Evolutionary conservation across 2,888 invertebrate genomes (phyloP).

Genomic region (Aethes cnicana): DNA sequence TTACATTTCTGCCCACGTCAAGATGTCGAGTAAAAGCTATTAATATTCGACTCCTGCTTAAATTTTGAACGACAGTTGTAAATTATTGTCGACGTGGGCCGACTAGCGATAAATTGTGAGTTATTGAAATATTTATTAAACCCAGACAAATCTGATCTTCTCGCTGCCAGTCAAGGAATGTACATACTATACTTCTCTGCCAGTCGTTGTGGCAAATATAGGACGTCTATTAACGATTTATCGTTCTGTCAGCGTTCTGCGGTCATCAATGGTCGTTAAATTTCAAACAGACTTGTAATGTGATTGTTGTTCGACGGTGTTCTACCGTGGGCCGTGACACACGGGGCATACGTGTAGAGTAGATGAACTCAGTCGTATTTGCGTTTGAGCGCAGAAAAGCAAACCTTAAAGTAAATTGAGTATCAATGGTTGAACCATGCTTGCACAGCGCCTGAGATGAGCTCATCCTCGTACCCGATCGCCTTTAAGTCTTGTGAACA

Average conservation of each 20-base stretch:
- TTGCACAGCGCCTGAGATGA: constrained; percentile 16
- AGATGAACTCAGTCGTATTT: constrained; percentile 1
- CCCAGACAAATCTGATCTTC: no score
- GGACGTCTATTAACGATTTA: no score
- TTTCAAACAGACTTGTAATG: constrained; percentile 17
- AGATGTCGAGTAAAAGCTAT: constrained; percentile 4
- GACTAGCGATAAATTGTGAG: constrained; percentile 5
- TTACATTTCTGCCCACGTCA: constrained; percentile 4
- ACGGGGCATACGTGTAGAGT: not conserved
- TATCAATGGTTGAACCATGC: constrained; percentile 16
- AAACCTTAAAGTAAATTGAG: constrained; percentile 12
- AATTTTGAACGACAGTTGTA: constrained; percentile 22
- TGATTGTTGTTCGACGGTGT: constrained; percentile 2
- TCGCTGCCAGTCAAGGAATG: no score
- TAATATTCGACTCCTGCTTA: constrained; percentile 13
- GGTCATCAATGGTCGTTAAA: no score
- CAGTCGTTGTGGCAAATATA: no score
- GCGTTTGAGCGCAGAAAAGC: constrained; percentile 16
- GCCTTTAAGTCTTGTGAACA: constrained; percentile 18
- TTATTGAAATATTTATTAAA: no score
- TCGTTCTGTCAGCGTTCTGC: no score
- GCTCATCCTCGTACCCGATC: constrained; percentile 26
- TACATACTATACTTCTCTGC: no score
- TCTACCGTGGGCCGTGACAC: not conserved
- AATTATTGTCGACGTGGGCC: constrained; percentile 15